Base-by-base conservation (phyloP, 2,113 vertebrate genomes). In the Hassar affinis region DNA sequence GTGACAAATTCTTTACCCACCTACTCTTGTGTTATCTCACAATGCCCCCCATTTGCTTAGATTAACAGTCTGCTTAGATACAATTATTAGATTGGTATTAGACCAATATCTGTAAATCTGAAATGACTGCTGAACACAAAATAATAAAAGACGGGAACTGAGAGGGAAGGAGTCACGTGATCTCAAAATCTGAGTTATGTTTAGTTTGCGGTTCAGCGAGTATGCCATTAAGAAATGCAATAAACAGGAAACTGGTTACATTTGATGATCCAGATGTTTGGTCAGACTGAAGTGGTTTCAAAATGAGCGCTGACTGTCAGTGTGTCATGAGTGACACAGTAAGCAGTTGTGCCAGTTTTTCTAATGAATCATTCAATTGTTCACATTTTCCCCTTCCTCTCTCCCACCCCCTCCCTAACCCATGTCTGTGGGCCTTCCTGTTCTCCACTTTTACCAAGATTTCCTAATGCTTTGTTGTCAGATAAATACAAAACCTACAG, bases 341-440 rank as follows among this genome's bases (percentile, higher is more conserved):
- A 79, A 51, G 14, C 27, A 72, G 76, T 30, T 27, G 22, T 17
- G 33, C n/a, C 6, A 7, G 59, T 14, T 77, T 51, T 66, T 52
- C 27, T 18, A 27, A 25, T 84, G 83, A 84, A 49, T 84, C 83
- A 74, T 35, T 11, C 42, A 2, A 15, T 2, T 35, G 56, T 61
- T 52, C 9, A n/a, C 30, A 27, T 25, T 35, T 47, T 49, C 11
- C 64, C 79, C 54, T 27, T 27, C 9, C 2, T 27, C 30, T 68
- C 56, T 62, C 30, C 35, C 33, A 51, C 9, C 51, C 17, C 14
- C 62, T 57, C 77, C 83, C 66, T 42, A 25, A 38, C 62, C 72
- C 45, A 51, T 22, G 66, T 35, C 78, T 80, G 78, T 12, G 20
- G 54, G 27, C 27, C 52, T 79, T 79, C 83, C 83, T 74, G 66